phyloP scores from a whole-genome alignment of 2,113 vertebrate genomes.

The Alligator mississippiensis region DNA sequence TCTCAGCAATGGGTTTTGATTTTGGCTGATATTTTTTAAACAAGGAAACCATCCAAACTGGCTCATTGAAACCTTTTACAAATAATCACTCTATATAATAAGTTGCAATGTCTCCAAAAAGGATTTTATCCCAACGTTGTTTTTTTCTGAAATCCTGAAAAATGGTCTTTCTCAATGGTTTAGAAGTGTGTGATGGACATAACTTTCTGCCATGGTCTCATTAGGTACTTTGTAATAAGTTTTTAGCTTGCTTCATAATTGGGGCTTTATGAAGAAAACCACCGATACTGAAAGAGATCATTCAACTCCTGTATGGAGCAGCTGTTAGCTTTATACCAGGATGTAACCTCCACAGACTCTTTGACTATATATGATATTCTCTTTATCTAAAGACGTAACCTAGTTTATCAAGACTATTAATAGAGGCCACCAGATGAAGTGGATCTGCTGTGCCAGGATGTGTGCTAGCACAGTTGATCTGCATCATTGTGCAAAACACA shows the following conservation, averaged over 20 bases:
- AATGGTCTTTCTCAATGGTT: background rate
- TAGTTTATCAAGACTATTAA: conserved; percentile 2
- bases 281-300: background rate
- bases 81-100: background rate
- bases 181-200: background rate
- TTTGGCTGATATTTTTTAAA: background rate
- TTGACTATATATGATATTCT: conserved; percentile 17
- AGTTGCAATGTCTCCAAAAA: background rate
- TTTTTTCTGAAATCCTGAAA: background rate
- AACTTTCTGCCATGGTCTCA: conserved; percentile 3
- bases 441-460: too few relatives aligned
- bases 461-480: too few relatives aligned
- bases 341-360: conserved; percentile 7
- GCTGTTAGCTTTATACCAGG: conserved; percentile 9
- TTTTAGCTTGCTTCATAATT: conserved; percentile 13
- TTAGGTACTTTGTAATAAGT: conserved; percentile 27
- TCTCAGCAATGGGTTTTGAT: background rate
- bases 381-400: conserved; percentile 24
- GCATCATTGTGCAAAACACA: too few relatives aligned
- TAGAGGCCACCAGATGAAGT: too few relatives aligned
- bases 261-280: background rate
- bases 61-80: background rate
- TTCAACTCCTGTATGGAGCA: background rate
- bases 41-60: background rate
- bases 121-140: background rate